These are phyloP conservation scores for Aphodius granarius DNA, from an alignment of 2,888 invertebrate genomes.

Conservation along the genomic window DNA sequence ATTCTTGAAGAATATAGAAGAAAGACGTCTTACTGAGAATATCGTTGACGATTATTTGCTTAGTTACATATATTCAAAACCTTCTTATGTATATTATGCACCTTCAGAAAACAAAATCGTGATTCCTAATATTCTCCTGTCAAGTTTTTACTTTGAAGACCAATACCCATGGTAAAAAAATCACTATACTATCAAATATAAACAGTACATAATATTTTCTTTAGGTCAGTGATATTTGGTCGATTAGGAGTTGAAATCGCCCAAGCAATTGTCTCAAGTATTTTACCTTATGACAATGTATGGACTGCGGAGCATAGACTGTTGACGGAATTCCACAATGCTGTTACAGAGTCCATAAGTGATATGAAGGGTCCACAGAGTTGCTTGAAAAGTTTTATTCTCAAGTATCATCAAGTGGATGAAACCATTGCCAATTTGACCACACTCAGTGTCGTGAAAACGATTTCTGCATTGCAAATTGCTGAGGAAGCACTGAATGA, in stretches of 20 bases:
- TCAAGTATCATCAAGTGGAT: slow-evolving; percentile 37
- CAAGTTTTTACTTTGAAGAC: slow-evolving; percentile 51
- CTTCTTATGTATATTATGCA: slow-evolving; percentile 48
- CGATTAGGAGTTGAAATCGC: slow-evolving; percentile 55
- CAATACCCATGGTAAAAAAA: slow-evolving; percentile 53
- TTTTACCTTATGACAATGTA: slow-evolving; percentile 50
- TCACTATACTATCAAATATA: background rate
- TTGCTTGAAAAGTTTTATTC: slow-evolving; percentile 40
- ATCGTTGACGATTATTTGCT: slow-evolving; percentile 47
- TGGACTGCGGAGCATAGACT: slow-evolving; percentile 53
- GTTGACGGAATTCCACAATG: slow-evolving; percentile 48
- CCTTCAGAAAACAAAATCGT: slow-evolving; percentile 55
- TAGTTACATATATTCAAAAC: slow-evolving; percentile 31
- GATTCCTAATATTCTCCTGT: slow-evolving; percentile 54
- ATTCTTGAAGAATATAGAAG: slow-evolving; percentile 52
- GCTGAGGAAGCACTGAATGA: slow-evolving; percentile 47
- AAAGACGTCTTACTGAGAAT: slow-evolving; percentile 47
- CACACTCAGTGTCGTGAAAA: slow-evolving; percentile 43
- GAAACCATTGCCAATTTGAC: slow-evolving; percentile 43
- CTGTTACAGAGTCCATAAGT: slow-evolving; percentile 47
- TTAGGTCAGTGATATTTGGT: slow-evolving; percentile 57
- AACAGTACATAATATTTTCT: slow-evolving; percentile 28
- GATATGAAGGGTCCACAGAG: slow-evolving; percentile 32
- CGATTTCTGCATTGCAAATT: slow-evolving; percentile 46
- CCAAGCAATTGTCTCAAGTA: slow-evolving; percentile 52